Evolutionary conservation across 2,113 vertebrate genomes (phyloP), one percentile per base, ranked within the genome.

Genomic region (Pseudopodoces humilis): DNA sequence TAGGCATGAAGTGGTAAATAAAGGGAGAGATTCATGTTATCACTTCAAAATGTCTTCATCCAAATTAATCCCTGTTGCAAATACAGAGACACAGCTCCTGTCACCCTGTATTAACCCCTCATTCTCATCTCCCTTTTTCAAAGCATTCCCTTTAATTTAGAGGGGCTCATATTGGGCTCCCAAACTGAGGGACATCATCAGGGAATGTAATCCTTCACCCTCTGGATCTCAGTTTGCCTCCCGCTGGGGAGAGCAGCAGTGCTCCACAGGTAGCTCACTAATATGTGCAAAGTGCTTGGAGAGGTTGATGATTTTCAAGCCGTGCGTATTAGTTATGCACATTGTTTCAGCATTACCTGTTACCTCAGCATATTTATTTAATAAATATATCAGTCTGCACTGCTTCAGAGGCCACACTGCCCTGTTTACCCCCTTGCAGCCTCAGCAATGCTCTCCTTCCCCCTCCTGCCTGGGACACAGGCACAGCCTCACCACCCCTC

Each of bases 221-320:
- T 53, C 55, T 52, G 62, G 13, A 11, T 37, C 50, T 53, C 3
- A 1, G 52, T 65, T 86, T 82, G 81, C 72, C 44, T 86, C 65
- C 53, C 9, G 2, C 58, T 12, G 35, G 30, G 31, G n/a, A 52
- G 18, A 81, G 37, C 70, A 82, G 84, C 37, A 3, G 31, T 13
- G 77, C 60, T 86, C 86, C 49, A 16, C 0, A 3, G 44, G 12
- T 35, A 84, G 44, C 69, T 78, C 47, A 30, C n/a, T 75, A 31
- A 24, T 68, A 31, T 0, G 31, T n/a, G 60, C n/a, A 43, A 39
- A 82, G 81, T 1, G 0, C 67, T 58, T 1, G 5, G 62, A 41
- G 70, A 70, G 62, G 72, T 35, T 87, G 82, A 75, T 35, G 77
- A 56, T 68, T 89, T 89, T 75, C 35, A 56, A 60, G 69, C 11